Percentiles rank a stretch among this genome's conserved stretches.
Evolutionary conservation across 1,140 invertebrate species (phyloP).

Genomic region (Vanessa tameamea): DNA sequence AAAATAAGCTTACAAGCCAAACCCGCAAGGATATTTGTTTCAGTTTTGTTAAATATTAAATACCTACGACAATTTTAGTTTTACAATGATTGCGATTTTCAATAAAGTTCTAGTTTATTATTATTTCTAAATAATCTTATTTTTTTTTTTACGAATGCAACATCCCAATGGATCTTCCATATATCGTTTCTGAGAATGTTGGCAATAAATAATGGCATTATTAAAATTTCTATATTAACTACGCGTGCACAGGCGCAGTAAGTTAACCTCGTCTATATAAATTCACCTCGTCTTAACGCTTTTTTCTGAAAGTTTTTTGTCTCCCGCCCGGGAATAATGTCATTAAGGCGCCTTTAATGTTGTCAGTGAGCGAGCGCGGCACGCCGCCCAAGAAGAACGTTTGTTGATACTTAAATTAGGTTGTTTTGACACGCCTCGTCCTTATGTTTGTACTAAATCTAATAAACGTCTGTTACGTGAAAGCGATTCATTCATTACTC

Average conservation of each 20-base stretch:
- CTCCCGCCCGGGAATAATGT: conserved; percentile 79
- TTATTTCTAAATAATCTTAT: too few relatives aligned
- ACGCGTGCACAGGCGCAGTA: conserved; percentile 25
- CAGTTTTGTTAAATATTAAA: too few relatives aligned
- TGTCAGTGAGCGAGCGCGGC: conserved; percentile 69
- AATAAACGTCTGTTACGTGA: conserved; percentile 74
- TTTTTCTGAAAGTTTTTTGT: conserved; percentile 47
- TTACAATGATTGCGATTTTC: too few relatives aligned
- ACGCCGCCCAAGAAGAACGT: conserved; percentile 77
- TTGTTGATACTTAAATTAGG: conserved; percentile 81
- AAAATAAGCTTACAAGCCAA: conserved; percentile 18
- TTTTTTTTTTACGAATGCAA: too few relatives aligned
- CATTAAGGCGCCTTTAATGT: conserved; percentile 80
- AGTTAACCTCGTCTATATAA: background rate
- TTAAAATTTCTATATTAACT: background rate
- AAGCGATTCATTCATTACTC: conserved; percentile 69
- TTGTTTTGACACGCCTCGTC: conserved; percentile 79
- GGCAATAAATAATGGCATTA: background rate
- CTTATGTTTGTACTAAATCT: conserved; percentile 80
- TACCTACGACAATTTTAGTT: too few relatives aligned
- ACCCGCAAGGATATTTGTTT: too few relatives aligned
- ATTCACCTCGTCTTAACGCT: background rate
- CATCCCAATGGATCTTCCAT: too few relatives aligned
- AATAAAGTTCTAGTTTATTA: too few relatives aligned
- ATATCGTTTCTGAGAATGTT: too few relatives aligned